These are phyloP conservation scores for Vanessa cardui DNA, from an alignment of 2,888 invertebrate species.

Conservation along the genomic window DNA sequence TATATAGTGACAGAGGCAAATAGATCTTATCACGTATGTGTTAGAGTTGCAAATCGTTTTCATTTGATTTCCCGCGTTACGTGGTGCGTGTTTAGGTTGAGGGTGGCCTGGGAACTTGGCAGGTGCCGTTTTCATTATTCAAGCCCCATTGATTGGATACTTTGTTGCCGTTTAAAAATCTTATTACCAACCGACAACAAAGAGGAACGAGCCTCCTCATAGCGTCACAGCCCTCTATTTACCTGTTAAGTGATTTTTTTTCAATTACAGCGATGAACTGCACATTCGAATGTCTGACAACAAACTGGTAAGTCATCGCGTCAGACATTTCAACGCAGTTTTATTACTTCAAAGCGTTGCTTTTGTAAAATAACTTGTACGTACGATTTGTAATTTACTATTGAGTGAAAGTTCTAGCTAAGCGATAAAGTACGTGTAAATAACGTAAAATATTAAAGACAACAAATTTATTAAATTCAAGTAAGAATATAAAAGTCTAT, in stretches of 20 bases:
- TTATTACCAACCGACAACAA: slow-evolving; percentile 81
- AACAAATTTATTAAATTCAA: too few relatives aligned
- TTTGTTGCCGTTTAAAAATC: slow-evolving; percentile 83
- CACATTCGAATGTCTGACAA: slow-evolving; percentile 61
- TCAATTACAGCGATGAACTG: slow-evolving; percentile 79
- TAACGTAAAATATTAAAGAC: too few relatives aligned
- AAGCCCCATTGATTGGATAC: slow-evolving; percentile 82
- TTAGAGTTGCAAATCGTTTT: slow-evolving; percentile 56
- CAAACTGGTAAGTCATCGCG: slow-evolving; percentile 78
- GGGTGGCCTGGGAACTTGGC: slow-evolving; percentile 75
- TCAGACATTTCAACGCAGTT: slow-evolving; percentile 58
- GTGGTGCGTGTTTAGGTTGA: slow-evolving; percentile 72
- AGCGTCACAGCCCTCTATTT: slow-evolving; percentile 61
- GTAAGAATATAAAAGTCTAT: too few relatives aligned
- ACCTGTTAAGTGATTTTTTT: slow-evolving; percentile 81
- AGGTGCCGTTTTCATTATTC: slow-evolving; percentile 82
- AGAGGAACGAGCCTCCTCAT: slow-evolving; percentile 58
- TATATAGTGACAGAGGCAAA: slow-evolving; percentile 43
- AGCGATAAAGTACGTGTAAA: too few relatives aligned
- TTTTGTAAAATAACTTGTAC: not conserved
- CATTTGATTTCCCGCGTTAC: slow-evolving; percentile 50
- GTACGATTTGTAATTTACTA: not conserved
- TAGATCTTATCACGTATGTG: slow-evolving; percentile 48
- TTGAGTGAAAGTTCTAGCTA: too few relatives aligned
- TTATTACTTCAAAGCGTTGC: slow-evolving; percentile 29